phyloP scores from a whole-genome alignment of 2,797 vertebrate species.

The Ptychobarbus kaznakovi region DNA sequence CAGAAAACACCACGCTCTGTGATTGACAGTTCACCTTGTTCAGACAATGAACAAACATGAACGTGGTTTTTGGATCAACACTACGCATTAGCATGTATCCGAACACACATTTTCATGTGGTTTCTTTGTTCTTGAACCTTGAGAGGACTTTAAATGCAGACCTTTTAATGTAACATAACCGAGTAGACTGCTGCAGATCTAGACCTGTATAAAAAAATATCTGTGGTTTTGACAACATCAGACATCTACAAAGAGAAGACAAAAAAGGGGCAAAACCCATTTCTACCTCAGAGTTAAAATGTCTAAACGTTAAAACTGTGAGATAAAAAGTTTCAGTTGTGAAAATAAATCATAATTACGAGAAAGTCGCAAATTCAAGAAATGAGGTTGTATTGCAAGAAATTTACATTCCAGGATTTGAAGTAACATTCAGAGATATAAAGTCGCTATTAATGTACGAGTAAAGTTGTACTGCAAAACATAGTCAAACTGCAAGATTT shows the following conservation, averaged over 20 bases:
- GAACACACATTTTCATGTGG: background rate
- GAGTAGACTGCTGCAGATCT: background rate
- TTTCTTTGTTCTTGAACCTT: conserved; percentile 1
- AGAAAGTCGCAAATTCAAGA: too few species aligned
- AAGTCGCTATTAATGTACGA: background rate
- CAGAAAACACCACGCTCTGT: background rate
- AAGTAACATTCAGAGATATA: background rate
- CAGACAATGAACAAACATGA: background rate
- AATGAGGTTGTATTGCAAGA: background rate
- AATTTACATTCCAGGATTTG: background rate
- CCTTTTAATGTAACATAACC: background rate
- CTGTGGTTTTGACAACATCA: background rate
- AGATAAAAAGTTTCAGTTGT: background rate
- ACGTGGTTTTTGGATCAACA: background rate
- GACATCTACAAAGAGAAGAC: too few species aligned
- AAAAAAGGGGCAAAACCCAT: background rate
- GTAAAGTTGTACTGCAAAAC: background rate
- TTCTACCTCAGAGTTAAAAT: background rate
- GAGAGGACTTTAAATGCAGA: background rate
- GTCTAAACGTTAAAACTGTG: too few species aligned
- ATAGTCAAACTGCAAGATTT: background rate
- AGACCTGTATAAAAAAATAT: background rate
- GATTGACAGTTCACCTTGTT: background rate
- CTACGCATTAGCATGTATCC: background rate
- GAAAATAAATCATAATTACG: background rate